These are phyloP conservation scores for Magallana gigas DNA, from an alignment of 1,140 invertebrate genomes.

Conservation along the genomic window DNA sequence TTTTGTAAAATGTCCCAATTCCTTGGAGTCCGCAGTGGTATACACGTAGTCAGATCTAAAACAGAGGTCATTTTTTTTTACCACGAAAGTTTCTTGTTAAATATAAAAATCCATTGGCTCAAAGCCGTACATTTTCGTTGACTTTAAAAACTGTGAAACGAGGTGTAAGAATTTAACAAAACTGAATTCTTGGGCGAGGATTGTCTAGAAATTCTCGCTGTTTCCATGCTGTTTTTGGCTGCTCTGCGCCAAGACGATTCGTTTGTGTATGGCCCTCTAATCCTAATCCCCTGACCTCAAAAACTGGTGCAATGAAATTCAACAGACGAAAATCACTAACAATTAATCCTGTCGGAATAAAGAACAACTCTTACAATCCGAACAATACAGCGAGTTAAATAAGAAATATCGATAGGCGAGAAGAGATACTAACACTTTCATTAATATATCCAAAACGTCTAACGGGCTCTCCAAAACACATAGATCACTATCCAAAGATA, in stretches of 20 bases:
- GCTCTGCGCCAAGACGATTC: constrained; percentile 14
- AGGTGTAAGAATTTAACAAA: constrained; percentile 22
- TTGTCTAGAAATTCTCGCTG: not conserved
- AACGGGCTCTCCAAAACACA: not conserved
- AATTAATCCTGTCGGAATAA: constrained; percentile 31
- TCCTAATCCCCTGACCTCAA: constrained; percentile 29
- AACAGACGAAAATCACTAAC: constrained; percentile 32
- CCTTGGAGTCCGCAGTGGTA: constrained; percentile 2
- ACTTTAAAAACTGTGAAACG: constrained; percentile 30
- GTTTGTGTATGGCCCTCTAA: constrained; percentile 23
- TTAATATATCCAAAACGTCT: not conserved
- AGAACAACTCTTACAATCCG: not conserved
- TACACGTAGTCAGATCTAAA: constrained; percentile 35
- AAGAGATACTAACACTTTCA: not conserved
- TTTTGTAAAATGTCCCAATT: constrained; percentile 41
- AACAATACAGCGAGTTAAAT: constrained; percentile 19
- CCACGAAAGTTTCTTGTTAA: not conserved
- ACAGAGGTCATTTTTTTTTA: constrained; percentile 38
- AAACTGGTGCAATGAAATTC: constrained; percentile 23
- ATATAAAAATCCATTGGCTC: not conserved
- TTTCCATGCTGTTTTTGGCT: constrained; percentile 4
- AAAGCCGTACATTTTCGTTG: constrained; percentile 20
- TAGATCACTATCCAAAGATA: not conserved
- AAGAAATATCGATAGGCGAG: not conserved
- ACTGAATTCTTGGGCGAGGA: constrained; percentile 14